Evolutionary conservation across 1,140 invertebrate species (phyloP), one percentile per base, ranked within the genome.

Genomic region (Conus ventricosus): DNA sequence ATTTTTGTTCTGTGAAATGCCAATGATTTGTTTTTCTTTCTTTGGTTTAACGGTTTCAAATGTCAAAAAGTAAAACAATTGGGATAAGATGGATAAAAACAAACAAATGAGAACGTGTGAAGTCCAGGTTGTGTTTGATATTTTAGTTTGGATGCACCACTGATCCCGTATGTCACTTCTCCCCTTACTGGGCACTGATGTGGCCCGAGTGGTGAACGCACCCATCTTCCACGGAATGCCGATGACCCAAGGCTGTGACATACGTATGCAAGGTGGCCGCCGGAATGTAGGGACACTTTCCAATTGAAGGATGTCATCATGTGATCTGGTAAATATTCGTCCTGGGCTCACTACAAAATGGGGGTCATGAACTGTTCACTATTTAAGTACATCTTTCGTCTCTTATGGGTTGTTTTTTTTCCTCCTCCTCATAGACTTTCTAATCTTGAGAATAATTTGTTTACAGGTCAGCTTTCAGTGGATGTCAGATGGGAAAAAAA

Each of bases 151-250:
- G 99, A 53, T 99, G 99, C 95, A 99, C 99, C 15, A 99, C 99
- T 87, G 99, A 99, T 96, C 99, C 99, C 96, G 99, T 90, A 97
- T 97, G 94, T 98, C 98, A 1, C 96, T 90, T 99, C 99, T 99
- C 99, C 0, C 98, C 99, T 1, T 99, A 99, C 94, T 99, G n/a
- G n/a, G 99, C 95, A 99, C 99, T 90, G 99, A 99, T 96, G 99
- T 99, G 71, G 99, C 99, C 39, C 97, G 99, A 92, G 99, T 99
- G 60, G 98, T 99, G 5, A 99, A 99, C 95, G 99, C 99, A 51
- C 99, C n/a, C 0, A 99, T 99, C 92, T 99, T 99, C 97, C 99
- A 99, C 94, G 99, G 0, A 99, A 99, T 95, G 97, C 98, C 83
- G 99, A 99, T 95, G 98, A 99, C 96, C 98, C 99, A 0, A 99